Base-by-base conservation (phyloP, 1,140 invertebrate species). In the Pantala flavescens region DNA sequence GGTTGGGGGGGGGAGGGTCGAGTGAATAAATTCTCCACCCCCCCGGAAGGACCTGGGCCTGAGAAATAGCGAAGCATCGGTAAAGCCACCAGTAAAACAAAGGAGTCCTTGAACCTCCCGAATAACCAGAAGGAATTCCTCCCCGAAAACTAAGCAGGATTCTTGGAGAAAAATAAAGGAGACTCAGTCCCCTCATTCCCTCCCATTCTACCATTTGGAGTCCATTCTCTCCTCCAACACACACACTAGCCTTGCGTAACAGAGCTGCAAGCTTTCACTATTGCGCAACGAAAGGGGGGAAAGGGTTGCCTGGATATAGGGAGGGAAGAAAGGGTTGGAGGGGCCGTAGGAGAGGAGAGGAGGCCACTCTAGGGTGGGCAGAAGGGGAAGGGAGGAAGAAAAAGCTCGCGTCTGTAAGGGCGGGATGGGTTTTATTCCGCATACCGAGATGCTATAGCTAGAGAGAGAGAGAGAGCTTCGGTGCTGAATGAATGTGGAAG, bases 221-320 rank as follows among this genome's bases (percentile, higher is more conserved):
- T 21, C 49, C 49, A 63, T 63, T 63, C 49, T 21, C 49, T 21
- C 49, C 16, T 19, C 49, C 49, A 19, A 16, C 49, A 21, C 49
- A 16, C 49, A 19, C 14, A 19, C 14, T 21, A 63, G 49, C 49
- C 49, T 63, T 63, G 49, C 49, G 49, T 63, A 63, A 63, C 49
- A 63, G 49, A 63, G 49, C 49, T 63, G 49, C 49, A 63, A 16
- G 49, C 49, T 63, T 63, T 63, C 49, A 63, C 49, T 63, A 63
- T 63, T 63, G 49, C 49, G 49, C 49, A 63, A 63, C 49, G 28
- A 36, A 9, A 9, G 28, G 28, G 28, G 9, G 28, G 28, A 36
- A 36, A 36, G 28, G 28, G 28, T 36, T 36, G 28, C 28, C 3
- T 36, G 28, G 28, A 36, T 36, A 36, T 36, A 36, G 49, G n/a